Evolutionary conservation across 2,797 vertebrate species (phyloP), one percentile per base, ranked within the genome.

Genomic region (Aldrovandia affinis): DNA sequence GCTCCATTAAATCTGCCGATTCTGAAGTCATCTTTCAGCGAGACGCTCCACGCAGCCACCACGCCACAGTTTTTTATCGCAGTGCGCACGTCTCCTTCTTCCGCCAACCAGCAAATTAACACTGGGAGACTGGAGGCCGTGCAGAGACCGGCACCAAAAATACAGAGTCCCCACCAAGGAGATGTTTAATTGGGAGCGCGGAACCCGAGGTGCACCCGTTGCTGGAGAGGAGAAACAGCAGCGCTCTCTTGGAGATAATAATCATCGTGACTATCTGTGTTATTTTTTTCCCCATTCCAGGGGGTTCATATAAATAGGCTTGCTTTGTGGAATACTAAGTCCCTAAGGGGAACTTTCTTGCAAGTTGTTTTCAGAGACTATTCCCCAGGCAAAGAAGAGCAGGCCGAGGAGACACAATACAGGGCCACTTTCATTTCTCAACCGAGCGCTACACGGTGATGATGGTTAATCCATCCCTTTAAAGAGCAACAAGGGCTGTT

Each of bases 221-320:
- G 42, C 30, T 22, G 5, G 30, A 25, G 39, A 50, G 42, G 52
- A 78, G 65, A 30, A n/a, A 42, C 80, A 14, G 39, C 42, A n/a
- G 28, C 61, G 28, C 70, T 63, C 42, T 81, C 54, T 65, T 28
- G 42, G 68, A 81, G 70, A 50, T 33, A 28, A 61, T 82, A 85
- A 85, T 82, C 80, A 85, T 68, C 80, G 39, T 20, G 28, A 65
- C 80, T 63, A 30, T 33, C 33, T 78, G 55, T 20, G 36, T 80
- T 65, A 25, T 30, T 18, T 22, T 59, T 39, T 36, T 59, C 14
- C 50, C 68, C 50, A 61, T 78, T 39, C 42, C 8, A 36, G 54
- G 25, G 80, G 55, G 50, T 61, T 81, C 25, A 14, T 81, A 85
- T 85, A 85, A 85, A 85, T 81, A 85, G 83, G 70, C 61, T 15